Percentiles rank a stretch among this genome's conserved stretches.
phyloP scores from a whole-genome alignment of 2,113 vertebrate genomes.

The Cyanoliseus patagonus region DNA sequence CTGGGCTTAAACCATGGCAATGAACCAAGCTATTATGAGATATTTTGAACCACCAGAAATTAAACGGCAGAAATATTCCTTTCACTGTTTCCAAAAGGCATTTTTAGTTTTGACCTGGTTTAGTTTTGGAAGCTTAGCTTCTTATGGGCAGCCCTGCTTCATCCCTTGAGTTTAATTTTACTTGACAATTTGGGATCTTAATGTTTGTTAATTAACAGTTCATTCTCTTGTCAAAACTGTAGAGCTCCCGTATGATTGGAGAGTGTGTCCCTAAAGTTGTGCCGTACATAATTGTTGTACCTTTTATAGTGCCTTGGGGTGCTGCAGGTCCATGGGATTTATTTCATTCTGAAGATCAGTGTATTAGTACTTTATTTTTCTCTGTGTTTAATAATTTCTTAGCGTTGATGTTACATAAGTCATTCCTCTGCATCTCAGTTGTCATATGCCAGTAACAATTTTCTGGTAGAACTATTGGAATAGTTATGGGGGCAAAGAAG shows the following conservation, averaged over 20 bases:
- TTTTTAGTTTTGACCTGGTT: slow-evolving; percentile 5
- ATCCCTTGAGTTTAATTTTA: slow-evolving; percentile 53
- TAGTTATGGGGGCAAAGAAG: not conserved
- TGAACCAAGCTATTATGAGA: not conserved
- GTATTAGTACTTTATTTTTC: not conserved
- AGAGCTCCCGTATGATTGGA: slow-evolving; percentile 9
- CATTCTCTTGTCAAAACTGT: slow-evolving; percentile 16
- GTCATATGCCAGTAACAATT: not conserved
- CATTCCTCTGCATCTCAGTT: not conserved
- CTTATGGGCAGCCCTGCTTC: not conserved
- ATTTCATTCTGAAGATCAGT: not conserved
- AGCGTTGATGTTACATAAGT: not conserved
- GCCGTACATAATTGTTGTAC: slow-evolving; percentile 25
- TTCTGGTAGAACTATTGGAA: not conserved
- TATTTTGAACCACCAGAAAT: not conserved
- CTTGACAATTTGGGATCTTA: slow-evolving; percentile 41
- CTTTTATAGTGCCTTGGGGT: not conserved
- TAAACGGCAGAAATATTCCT: not conserved
- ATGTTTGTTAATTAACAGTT: slow-evolving; percentile 57
- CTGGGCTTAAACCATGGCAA: not conserved
- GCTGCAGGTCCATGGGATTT: not conserved
- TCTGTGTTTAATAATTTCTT: not conserved
- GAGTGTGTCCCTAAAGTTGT: slow-evolving; percentile 21
- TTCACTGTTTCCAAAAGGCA: not conserved
- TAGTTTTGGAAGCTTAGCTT: not conserved